Evolutionary conservation across 1,140 invertebrate genomes (phyloP).

Genomic region (Prorops nasuta): DNA sequence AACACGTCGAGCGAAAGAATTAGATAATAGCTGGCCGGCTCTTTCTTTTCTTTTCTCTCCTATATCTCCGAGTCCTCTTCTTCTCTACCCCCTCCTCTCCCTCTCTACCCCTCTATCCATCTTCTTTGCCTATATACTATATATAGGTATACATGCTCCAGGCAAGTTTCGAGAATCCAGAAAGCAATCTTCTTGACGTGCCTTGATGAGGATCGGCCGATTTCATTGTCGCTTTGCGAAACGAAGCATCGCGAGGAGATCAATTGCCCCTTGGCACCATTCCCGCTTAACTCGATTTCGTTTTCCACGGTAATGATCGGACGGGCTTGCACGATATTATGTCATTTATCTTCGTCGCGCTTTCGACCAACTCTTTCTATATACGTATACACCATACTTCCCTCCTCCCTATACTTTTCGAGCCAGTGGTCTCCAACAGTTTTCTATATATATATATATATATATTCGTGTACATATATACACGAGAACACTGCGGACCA

Average conservation of each 20-base stretch:
- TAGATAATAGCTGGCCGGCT: conserved; percentile 15
- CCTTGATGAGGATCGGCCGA: conserved; percentile 37
- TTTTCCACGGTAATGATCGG: conserved; percentile 41
- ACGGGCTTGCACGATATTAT: conserved; percentile 50
- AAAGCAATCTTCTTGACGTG: conserved; percentile 39
- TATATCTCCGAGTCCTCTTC: no score
- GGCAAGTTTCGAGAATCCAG: not conserved
- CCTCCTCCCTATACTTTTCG: not conserved
- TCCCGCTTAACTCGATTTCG: conserved; percentile 43
- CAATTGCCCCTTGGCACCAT: conserved; percentile 36
- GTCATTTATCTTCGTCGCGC: conserved; percentile 54
- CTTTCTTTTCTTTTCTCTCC: no score
- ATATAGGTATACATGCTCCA: not conserved
- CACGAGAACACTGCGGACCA: no score
- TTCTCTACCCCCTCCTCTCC: no score
- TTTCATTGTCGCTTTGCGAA: conserved; percentile 46
- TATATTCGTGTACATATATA: no score
- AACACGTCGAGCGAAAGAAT: conserved; percentile 19
- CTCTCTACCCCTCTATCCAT: no score
- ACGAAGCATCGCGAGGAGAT: conserved; percentile 41
- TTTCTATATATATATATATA: no score
- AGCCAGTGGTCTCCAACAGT: not conserved
- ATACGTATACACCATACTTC: no score
- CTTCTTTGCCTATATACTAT: not conserved
- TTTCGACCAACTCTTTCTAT: no score